A percentile compares a stretch with the other conserved stretches of the same genome.
Evolutionary conservation across 1,140 invertebrate species (phyloP).

Genomic region (Drosophila insularis): DNA sequence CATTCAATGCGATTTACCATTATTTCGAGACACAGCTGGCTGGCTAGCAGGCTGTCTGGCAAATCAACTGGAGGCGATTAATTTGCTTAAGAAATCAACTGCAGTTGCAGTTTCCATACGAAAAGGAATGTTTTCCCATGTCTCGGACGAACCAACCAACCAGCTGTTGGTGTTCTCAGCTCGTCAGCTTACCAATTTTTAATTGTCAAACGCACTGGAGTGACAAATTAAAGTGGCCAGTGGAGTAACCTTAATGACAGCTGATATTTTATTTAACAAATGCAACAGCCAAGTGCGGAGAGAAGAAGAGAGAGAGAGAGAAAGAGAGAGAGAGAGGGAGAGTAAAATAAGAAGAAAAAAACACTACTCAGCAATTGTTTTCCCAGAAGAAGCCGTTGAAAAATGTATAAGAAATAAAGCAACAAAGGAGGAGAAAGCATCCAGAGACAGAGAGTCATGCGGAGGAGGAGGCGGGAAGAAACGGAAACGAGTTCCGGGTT

Average conservation of each 20-base stretch:
- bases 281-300: constrained; percentile 66
- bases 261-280: constrained; percentile 76
- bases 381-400: constrained; percentile 49
- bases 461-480: neutral
- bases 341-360: neutral
- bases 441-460: neutral
- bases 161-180: constrained; percentile 9
- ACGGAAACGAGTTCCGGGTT: constrained; percentile 17
- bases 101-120: neutral
- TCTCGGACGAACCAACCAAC: neutral
- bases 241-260: constrained; percentile 66
- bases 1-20: neutral
- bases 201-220: constrained; percentile 75
- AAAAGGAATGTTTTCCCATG: constrained; percentile 18
- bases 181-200: constrained; percentile 62
- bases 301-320: neutral
- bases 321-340: neutral
- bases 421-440: constrained; percentile 12
- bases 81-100: constrained; percentile 16
- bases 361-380: constrained; percentile 57
- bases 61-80: constrained; percentile 10
- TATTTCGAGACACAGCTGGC: neutral
- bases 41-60: neutral
- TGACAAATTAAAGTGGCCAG: constrained; percentile 66
- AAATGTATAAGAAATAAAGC: constrained; percentile 59